A percentile compares a stretch with the other conserved stretches of the same genome.
phyloP scores from a whole-genome alignment of 2,888 invertebrate species.

The Priocnemis perturbator region DNA sequence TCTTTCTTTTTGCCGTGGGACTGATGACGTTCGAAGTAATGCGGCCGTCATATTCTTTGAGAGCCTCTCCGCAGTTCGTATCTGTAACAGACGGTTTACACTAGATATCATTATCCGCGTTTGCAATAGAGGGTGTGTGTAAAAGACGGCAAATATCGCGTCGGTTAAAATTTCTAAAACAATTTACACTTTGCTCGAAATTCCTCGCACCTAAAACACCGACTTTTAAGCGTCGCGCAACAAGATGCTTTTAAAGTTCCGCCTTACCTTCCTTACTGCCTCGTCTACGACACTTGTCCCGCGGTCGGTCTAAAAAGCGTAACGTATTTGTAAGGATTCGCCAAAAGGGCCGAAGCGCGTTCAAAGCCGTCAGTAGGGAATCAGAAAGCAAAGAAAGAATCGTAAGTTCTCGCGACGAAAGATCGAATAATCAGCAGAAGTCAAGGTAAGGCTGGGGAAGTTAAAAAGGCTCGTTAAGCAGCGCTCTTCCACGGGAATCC shows the following conservation, averaged over 20 bases:
- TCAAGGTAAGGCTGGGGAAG: constrained; percentile 29
- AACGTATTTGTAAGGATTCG: neutral
- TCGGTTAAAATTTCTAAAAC: too few species aligned
- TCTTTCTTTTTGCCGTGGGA: neutral
- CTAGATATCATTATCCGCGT: too few species aligned
- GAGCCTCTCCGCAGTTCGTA: neutral
- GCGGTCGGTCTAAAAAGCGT: too few species aligned
- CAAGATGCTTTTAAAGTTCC: too few species aligned
- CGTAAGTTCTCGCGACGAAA: constrained; percentile 15
- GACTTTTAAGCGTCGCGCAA: too few species aligned
- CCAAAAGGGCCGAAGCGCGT: constrained; percentile 5
- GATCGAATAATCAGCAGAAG: constrained; percentile 30
- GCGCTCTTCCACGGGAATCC: constrained; percentile 39
- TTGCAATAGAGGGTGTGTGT: too few species aligned
- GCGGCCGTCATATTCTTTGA: neutral
- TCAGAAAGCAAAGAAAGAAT: constrained; percentile 16
- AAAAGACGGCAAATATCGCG: too few species aligned
- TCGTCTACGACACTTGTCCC: too few species aligned
- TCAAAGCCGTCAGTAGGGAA: constrained; percentile 20
- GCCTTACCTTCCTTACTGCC: too few species aligned
- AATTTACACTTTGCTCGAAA: too few species aligned
- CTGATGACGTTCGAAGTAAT: neutral
- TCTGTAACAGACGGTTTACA: too few species aligned
- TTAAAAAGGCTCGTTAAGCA: constrained; percentile 61
- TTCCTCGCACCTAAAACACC: too few species aligned